Conservation (phyloP, 2,888 invertebrate species). For the Steromphala cineraria region DNA sequence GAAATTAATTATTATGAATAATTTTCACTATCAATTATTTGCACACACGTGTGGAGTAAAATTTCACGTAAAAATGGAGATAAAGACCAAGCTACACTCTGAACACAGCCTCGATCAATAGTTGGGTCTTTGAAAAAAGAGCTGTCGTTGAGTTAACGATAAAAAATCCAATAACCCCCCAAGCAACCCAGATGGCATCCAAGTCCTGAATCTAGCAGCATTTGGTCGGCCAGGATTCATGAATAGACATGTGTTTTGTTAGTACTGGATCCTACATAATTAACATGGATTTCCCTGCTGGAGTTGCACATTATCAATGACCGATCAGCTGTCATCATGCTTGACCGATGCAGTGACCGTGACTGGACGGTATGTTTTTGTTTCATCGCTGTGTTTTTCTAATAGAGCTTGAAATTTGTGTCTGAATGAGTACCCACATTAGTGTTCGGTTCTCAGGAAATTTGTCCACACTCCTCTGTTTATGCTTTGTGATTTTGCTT, state of each 20-base stretch:
- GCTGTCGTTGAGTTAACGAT: neutral
- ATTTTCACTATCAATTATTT: neutral
- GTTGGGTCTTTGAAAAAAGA: neutral
- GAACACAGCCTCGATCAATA: neutral
- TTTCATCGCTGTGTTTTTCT: no score
- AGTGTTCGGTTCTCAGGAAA: no score
- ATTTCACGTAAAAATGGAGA: neutral
- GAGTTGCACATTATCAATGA: neutral
- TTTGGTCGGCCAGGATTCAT: neutral
- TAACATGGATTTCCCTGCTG: neutral
- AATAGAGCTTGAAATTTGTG: no score
- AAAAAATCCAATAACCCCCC: neutral
- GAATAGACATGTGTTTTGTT: neutral
- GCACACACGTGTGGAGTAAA: neutral
- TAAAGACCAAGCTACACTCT: neutral
- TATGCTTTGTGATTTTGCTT: no score
- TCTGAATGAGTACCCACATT: no score
- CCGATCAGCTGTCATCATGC: neutral
- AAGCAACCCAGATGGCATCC: neutral
- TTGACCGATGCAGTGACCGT: no score
- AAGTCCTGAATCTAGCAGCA: neutral
- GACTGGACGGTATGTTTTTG: no score
- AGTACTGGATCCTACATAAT: neutral
- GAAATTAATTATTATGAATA: no score
- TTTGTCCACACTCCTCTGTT: no score